These are phyloP conservation scores for Theristus sp. DNA, from an alignment of 2,888 invertebrate genomes.

Conservation along the genomic window DNA sequence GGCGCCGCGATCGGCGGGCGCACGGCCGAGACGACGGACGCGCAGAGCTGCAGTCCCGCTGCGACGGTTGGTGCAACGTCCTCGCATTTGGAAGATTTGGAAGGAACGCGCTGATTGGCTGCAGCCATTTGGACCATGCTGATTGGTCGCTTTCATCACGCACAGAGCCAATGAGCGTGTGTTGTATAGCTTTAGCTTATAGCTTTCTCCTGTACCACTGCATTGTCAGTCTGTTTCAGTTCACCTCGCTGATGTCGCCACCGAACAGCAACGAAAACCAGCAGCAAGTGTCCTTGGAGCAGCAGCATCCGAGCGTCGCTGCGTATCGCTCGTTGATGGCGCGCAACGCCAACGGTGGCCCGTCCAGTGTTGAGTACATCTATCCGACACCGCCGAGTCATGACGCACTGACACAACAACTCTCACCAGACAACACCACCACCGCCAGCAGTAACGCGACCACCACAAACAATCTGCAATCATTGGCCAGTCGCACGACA, in stretches of 20 bases:
- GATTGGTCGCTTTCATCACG: too few species aligned
- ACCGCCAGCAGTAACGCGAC: background rate
- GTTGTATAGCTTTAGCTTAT: too few species aligned
- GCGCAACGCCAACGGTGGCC: background rate
- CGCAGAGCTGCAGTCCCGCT: background rate
- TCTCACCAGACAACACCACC: background rate
- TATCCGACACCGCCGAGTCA: conserved; percentile 26
- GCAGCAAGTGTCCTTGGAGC: background rate
- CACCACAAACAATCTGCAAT: background rate
- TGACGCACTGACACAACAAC: conserved; percentile 8
- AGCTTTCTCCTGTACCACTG: too few species aligned
- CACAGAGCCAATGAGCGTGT: too few species aligned
- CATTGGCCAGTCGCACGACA: too few species aligned
- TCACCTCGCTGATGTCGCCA: conserved; percentile 14
- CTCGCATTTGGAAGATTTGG: background rate
- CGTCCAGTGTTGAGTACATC: conserved; percentile 1
- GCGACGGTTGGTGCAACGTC: background rate
- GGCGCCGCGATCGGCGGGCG: too few species aligned
- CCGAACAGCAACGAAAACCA: conserved; percentile 22
- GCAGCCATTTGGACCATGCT: too few species aligned
- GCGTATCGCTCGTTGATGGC: background rate
- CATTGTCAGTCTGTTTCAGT: background rate
- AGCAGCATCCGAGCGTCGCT: background rate
- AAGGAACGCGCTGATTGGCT: conserved; percentile 20
- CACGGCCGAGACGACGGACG: too few species aligned